Conservation (phyloP, 2,113 vertebrate species). For the Embiotoca jacksoni region DNA sequence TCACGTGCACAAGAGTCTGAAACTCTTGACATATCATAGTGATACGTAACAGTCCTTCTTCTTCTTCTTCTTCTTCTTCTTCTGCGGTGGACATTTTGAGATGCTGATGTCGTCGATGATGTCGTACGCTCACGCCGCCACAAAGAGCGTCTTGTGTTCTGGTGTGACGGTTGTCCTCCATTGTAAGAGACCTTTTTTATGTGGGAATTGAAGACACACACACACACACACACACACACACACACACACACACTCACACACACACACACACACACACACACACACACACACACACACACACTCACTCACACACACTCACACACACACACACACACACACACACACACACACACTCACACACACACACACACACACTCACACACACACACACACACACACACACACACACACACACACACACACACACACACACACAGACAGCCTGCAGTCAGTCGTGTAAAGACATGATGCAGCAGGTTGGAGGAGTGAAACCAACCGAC, state of each 20-base stretch:
- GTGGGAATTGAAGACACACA: too few species aligned
- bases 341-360: conserved; percentile 40
- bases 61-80: conserved; percentile 1
- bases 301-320: conserved; percentile 41
- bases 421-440: conserved; percentile 41
- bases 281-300: conserved; percentile 30
- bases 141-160: conserved; percentile 60
- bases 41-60: not conserved
- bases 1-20: too few species aligned
- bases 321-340: conserved; percentile 39
- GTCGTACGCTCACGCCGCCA: conserved; percentile 37
- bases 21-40: too few species aligned
- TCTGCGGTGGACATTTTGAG: conserved; percentile 42
- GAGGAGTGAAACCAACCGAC: too few species aligned
- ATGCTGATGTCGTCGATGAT: conserved; percentile 41
- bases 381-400: too few species aligned
- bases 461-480: conserved; percentile 46
- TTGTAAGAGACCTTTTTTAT: conserved; percentile 6
- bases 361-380: conserved; percentile 37
- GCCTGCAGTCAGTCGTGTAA: conserved; percentile 68
- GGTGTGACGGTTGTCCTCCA: conserved; percentile 13
- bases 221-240: conserved; percentile 7
- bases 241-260: conserved; percentile 45
- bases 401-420: conserved; percentile 24
- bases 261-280: not conserved